phyloP scores from a whole-genome alignment of 2,797 vertebrate genomes.

The Semaprochilodus insignis region DNA sequence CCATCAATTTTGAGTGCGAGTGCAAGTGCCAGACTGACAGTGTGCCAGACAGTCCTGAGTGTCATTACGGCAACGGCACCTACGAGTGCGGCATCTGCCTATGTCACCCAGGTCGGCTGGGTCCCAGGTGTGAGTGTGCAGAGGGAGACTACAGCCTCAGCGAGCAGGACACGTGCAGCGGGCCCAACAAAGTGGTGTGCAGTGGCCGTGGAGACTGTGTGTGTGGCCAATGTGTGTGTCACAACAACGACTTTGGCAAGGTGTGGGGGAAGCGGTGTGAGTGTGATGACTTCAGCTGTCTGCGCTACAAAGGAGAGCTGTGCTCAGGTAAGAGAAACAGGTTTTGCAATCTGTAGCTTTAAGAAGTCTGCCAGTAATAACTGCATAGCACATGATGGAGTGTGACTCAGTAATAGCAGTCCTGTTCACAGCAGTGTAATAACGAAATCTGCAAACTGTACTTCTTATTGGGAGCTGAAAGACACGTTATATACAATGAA shows the following conservation, averaged over 20 bases:
- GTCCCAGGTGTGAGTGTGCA: slow-evolving; percentile 91
- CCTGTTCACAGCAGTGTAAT: too few species aligned
- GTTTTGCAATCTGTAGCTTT: too few species aligned
- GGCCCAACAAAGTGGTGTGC: slow-evolving; percentile 81
- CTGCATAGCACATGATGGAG: too few species aligned
- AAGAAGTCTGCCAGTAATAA: too few species aligned
- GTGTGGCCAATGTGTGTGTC: slow-evolving; percentile 95
- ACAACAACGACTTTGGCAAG: slow-evolving; percentile 92
- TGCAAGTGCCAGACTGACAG: slow-evolving; percentile 86
- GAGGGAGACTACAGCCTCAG: slow-evolving; percentile 88
- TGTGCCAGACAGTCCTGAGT: slow-evolving; percentile 78
- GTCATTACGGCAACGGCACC: slow-evolving; percentile 89
- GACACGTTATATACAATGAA: too few species aligned
- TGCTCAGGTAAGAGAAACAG: slow-evolving; percentile 87
- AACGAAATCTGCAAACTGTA: too few species aligned
- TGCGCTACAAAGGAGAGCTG: slow-evolving; percentile 93
- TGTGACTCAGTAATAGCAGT: too few species aligned
- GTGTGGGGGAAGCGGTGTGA: slow-evolving; percentile 95
- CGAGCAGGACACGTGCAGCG: slow-evolving; percentile 90
- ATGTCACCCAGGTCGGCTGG: slow-evolving; percentile 88
- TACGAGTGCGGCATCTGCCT: slow-evolving; percentile 92
- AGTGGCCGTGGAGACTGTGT: slow-evolving; percentile 92
- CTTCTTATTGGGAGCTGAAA: too few species aligned
- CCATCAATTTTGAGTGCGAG: slow-evolving; percentile 87
- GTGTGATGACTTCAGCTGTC: slow-evolving; percentile 97